Percentiles rank a stretch among this genome's conserved stretches.
Conservation (phyloP, 2,113 vertebrate genomes). For the Epinephelus lanceolatus region DNA sequence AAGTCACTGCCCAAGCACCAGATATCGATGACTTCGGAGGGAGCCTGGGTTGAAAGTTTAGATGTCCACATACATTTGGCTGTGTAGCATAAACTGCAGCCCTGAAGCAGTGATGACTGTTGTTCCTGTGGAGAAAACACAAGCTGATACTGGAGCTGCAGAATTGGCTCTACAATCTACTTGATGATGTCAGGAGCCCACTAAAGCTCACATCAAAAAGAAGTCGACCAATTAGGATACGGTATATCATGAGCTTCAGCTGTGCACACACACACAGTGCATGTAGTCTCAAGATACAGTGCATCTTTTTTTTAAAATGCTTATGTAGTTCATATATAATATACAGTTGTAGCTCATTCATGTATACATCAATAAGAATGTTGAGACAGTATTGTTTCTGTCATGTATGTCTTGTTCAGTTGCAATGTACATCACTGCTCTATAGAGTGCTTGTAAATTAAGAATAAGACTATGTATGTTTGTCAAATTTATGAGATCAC, state of each 20-base stretch:
- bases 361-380: neutral
- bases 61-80: neutral
- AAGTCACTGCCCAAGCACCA: too few species aligned
- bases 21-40: too few species aligned
- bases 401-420: neutral
- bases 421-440: neutral
- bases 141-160: neutral
- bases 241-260: neutral
- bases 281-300: neutral
- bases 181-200: neutral
- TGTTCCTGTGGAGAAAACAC: neutral
- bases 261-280: neutral
- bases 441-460: neutral
- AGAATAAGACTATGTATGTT: neutral
- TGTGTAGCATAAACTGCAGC: neutral
- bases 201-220: neutral
- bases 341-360: neutral
- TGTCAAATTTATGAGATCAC: slow-evolving; percentile 13
- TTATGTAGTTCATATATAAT: neutral
- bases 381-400: neutral
- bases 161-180: neutral
- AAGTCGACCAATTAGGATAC: too few species aligned
- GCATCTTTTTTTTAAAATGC: neutral
- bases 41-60: neutral
- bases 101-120: neutral